Evolutionary conservation across 2,888 invertebrate genomes (phyloP), one percentile per base, ranked within the genome.

Genomic region (Parapristionchus giblindavisi): DNA sequence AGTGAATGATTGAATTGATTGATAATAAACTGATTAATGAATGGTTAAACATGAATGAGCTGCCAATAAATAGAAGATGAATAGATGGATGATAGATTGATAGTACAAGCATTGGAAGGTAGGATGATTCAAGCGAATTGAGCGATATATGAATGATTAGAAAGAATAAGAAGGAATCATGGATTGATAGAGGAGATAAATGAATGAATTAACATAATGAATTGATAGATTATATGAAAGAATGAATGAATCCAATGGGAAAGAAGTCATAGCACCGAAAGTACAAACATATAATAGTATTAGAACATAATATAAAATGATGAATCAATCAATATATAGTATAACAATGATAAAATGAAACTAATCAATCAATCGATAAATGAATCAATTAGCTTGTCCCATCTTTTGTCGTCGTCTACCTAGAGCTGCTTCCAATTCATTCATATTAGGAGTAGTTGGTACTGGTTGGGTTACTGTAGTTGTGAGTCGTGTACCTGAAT

Each of bases 371-470:
- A 66, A 29, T 66, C 21, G 34, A 52, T 52, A 27, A 68, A 17
- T 6, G 51, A 29, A 11, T 73, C 61, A 73, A 24, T 24, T 48
- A 1, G 61, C 43, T 40, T 72, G 72, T 32, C 75, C 68, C 32
- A 68, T 75, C 60, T 70, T 72, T 40, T 83, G 81, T 24, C 81
- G 72, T 70, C 83, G 52, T 72, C 80, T 75, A 27, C 80, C 81
- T 58, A 83, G 72, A 14, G 83, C 83, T 24, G 83, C 83, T 68
- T 83, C 81, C 70, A 83, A 76, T 75, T 83, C 83, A 54, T 36
- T 78, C 75, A 79, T 77, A 54, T 76, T 68, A 43, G 54, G 58
- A 21, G 71, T 61, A n/a, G 32, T 27, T 11, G 77, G 71, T n/a
- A 61, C 29, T 14, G 78, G 65, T 8, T 77, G 66, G 75, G 66